phyloP scores from a whole-genome alignment of 2,113 vertebrate genomes.

The Catharus bicknelli region DNA sequence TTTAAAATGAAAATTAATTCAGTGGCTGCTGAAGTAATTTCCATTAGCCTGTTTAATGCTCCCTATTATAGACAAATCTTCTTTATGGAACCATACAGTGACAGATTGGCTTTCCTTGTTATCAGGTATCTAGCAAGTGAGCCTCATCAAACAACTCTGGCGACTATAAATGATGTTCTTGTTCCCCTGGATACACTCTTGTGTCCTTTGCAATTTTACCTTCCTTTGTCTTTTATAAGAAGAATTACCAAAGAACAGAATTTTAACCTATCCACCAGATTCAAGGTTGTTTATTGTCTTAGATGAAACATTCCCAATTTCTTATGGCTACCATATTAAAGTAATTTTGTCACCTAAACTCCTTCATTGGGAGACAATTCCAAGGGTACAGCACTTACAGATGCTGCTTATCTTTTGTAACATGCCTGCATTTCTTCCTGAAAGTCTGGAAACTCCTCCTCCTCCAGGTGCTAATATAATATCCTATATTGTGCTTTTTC shows the following conservation, averaged over 20 bases:
- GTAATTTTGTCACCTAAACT: neutral
- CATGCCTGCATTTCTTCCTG: neutral
- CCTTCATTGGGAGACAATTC: neutral
- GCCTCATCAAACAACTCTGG: slow-evolving; percentile 18
- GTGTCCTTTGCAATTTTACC: slow-evolving; percentile 19
- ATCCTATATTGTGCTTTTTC: neutral
- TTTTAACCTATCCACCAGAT: neutral
- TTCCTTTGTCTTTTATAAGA: slow-evolving; percentile 14
- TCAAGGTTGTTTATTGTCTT: neutral
- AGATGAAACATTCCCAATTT: neutral
- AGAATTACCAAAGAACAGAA: neutral
- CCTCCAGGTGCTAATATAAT: rapidly evolving
- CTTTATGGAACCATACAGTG: slow-evolving; percentile 46
- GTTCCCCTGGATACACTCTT: slow-evolving; percentile 4
- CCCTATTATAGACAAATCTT: slow-evolving; percentile 50
- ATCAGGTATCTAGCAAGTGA: slow-evolving; percentile 52
- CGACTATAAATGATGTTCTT: slow-evolving; percentile 8
- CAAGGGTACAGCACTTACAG: rapidly evolving
- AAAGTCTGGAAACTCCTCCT: neutral
- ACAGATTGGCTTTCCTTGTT: slow-evolving; percentile 48
- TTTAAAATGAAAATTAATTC: slow-evolving; percentile 63
- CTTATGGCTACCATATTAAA: neutral
- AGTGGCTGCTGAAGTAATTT: slow-evolving; percentile 40
- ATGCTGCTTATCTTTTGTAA: neutral
- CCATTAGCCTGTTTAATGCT: slow-evolving; percentile 41